Base-by-base conservation (phyloP, 2,888 invertebrate genomes). In the Reticulitermes lucifugus region DNA sequence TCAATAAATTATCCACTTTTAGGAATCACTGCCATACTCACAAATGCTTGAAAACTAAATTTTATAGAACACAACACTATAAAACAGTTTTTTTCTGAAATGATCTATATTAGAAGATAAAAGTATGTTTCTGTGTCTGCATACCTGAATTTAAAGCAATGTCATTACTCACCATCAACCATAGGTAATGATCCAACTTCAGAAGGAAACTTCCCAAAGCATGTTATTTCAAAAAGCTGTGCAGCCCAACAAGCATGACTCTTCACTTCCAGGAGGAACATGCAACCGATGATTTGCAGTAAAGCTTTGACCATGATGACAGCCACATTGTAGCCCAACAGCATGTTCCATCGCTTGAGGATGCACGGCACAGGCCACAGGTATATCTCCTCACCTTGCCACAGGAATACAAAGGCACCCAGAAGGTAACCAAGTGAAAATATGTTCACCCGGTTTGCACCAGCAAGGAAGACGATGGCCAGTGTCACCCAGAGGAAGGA, bases 301-400 rank as follows among this genome's bases (percentile, higher is more conserved):
- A 96, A 90, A 12, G 97, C 94, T 92, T 99, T 99, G 84, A 95
- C 92, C 35, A 96, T 93, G 87, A 99, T 98, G 35, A 98, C 98
- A 46, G 94, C 90, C 70, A 98, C 96, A 90, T 97, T 98, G 92
- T 98, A 99, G 21, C 86, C 86, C 18, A 86, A 85, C 81, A 86
- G 80, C 18, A 84, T 84, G 71, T 87, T 87, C 87, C 87, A 87
- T 97, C 96, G 95, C 90, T 93, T 94, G 29, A 98, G 91, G 87
- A 98, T 97, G 77, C 94, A 94, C 51, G 94, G 92, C 85, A 98
- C 95, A 0, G 98, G 98, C 88, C 97, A 94, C 83, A 99, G 92
- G 90, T 99, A 98, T 90, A 99, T 96, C 90, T 99, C 99, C 71
- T 98, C 98, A 60, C 99, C 99, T 91, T 98, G 98, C 99, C 99